These are phyloP conservation scores for Calcarius ornatus DNA, from an alignment of 2,113 vertebrate species.

Conservation along the genomic window DNA sequence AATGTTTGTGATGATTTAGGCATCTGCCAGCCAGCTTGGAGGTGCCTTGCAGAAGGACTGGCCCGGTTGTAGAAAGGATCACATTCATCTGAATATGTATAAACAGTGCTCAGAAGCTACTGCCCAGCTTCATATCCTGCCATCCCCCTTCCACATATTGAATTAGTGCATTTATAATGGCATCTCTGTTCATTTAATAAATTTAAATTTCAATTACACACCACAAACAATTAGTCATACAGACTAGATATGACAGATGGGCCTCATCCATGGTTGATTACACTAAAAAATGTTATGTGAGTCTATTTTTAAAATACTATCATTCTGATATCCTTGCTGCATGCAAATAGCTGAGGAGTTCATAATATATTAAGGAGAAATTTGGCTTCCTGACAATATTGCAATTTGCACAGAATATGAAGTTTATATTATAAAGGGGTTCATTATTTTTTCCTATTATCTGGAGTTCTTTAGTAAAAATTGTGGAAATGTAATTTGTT, in stretches of 20 bases:
- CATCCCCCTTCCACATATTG: not conserved
- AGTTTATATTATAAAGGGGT: not conserved
- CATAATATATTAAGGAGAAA: not conserved
- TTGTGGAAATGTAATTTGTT: not conserved
- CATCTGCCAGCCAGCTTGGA: not conserved
- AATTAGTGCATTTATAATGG: constrained; percentile 43
- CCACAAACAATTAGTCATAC: constrained; percentile 47
- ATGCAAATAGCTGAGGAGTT: constrained; percentile 19
- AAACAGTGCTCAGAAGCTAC: constrained; percentile 17
- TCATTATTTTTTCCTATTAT: constrained; percentile 3
- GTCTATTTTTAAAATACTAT: constrained; percentile 60
- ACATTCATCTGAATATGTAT: constrained; percentile 29
- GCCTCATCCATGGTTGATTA: constrained; percentile 42
- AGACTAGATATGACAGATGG: constrained; percentile 56
- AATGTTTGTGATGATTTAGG: not conserved
- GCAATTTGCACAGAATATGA: not conserved
- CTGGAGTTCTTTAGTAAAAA: not conserved
- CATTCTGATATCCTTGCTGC: not conserved
- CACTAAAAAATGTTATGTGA: constrained; percentile 25
- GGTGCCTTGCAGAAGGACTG: not conserved
- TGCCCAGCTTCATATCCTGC: not conserved
- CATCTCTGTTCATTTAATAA: constrained; percentile 46
- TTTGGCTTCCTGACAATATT: not conserved
- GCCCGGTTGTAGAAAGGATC: not conserved
- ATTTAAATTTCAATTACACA: constrained; percentile 58